A percentile compares a stretch with the other conserved stretches of the same genome.
These are phyloP conservation scores for Hyaena hyaena DNA, from an alignment of 2,113 vertebrate species.

Conservation along the genomic window DNA sequence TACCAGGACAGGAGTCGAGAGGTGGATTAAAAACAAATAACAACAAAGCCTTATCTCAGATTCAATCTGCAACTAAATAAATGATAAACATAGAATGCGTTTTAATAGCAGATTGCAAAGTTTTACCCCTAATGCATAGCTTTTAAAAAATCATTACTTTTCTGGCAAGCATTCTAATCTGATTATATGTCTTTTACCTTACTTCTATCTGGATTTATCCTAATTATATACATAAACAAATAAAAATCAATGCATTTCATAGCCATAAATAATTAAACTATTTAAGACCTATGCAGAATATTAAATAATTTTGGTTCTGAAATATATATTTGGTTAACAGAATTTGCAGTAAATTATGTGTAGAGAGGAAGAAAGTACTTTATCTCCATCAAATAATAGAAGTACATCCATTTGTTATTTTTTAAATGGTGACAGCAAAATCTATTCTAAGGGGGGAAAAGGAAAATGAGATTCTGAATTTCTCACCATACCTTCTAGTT, in stretches of 20 bases:
- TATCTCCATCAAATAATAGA: constrained; percentile 72
- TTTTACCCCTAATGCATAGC: constrained; percentile 22
- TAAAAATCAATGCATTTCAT: constrained; percentile 63
- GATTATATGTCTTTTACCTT: constrained; percentile 71
- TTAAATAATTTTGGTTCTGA: constrained; percentile 68
- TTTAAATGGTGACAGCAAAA: constrained; percentile 76
- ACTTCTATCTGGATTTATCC: constrained; percentile 66
- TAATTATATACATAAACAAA: constrained; percentile 76
- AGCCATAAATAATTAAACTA: constrained; percentile 67
- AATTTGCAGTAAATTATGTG: constrained; percentile 71
- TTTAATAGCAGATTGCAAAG: constrained; percentile 57
- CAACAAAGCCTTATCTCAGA: background rate
- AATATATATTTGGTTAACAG: constrained; percentile 65
- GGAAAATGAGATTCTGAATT: constrained; percentile 79
- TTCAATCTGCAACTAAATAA: constrained; percentile 57
- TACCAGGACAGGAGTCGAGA: background rate
- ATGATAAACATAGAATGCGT: background rate
- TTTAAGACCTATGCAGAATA: constrained; percentile 64
- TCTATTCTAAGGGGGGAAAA: constrained; percentile 63
- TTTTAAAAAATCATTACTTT: constrained; percentile 72
- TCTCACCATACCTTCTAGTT: constrained; percentile 64
- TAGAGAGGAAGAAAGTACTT: constrained; percentile 58
- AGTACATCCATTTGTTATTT: constrained; percentile 75
- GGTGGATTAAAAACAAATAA: constrained; percentile 33
- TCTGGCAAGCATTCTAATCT: constrained; percentile 73